Evolutionary conservation across 2,888 invertebrate species (phyloP).

Genomic region (Caradrina kadenii): DNA sequence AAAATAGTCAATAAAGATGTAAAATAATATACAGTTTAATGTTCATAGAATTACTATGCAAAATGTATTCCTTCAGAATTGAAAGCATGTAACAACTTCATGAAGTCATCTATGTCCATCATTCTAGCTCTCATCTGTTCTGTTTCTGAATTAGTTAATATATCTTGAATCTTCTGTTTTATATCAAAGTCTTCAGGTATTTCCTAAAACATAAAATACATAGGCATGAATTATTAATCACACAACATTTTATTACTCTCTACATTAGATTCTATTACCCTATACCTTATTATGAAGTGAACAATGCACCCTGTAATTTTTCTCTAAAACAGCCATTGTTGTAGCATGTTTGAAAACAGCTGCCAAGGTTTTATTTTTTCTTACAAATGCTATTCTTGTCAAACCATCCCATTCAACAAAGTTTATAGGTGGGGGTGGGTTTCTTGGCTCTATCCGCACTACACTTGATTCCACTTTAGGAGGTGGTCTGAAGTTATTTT

Average conservation of each 20-base stretch:
- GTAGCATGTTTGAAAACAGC: constrained; percentile 97
- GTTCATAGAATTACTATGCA: constrained; percentile 81
- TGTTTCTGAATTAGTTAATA: constrained; percentile 93
- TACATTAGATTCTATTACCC: no score
- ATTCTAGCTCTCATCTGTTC: constrained; percentile 96
- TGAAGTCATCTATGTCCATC: constrained; percentile 99
- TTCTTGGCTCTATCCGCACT: constrained; percentile 98
- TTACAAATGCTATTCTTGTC: constrained; percentile 97
- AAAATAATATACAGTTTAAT: constrained; percentile 17
- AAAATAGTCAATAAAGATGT: constrained; percentile 46
- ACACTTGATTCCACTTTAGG: constrained; percentile 99
- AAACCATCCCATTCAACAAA: constrained; percentile 99
- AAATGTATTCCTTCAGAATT: constrained; percentile 98
- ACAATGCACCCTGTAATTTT: constrained; percentile 97
- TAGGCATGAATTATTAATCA: background rate
- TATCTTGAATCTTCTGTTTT: constrained; percentile 94
- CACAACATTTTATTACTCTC: background rate
- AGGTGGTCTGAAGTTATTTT: constrained; percentile 99
- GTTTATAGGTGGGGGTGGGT: constrained; percentile 98
- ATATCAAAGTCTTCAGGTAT: constrained; percentile 95
- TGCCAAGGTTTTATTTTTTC: constrained; percentile 98
- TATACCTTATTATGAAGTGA: constrained; percentile 95
- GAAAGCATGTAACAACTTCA: constrained; percentile 95
- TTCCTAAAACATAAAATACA: constrained; percentile 86
- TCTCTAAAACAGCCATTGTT: constrained; percentile 95